Evolutionary conservation across 2,113 vertebrate species (phyloP).

Genomic region (Epinephelus lanceolatus): DNA sequence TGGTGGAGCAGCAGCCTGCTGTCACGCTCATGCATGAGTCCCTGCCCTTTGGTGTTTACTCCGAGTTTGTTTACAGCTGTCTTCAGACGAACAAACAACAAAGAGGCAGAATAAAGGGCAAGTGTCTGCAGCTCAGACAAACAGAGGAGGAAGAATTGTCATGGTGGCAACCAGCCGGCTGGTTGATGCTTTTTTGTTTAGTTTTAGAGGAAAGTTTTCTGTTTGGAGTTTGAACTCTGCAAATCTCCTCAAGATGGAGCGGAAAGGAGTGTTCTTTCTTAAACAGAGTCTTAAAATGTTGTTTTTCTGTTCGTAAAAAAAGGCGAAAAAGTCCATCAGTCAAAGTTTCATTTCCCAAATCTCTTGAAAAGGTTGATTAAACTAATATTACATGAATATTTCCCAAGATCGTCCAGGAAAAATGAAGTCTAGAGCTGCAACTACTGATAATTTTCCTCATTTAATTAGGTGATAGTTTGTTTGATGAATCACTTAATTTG

Average conservation of each 20-base stretch:
- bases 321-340: background rate
- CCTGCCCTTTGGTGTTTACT: slow-evolving; percentile 9
- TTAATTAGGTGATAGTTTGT: no score
- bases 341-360: background rate
- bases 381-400: no score
- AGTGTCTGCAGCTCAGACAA: background rate
- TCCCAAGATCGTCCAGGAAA: no score
- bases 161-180: slow-evolving; percentile 68
- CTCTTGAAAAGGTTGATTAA: background rate
- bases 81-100: slow-evolving; percentile 16
- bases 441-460: no score
- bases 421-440: no score
- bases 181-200: slow-evolving; percentile 35
- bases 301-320: slow-evolving; percentile 28
- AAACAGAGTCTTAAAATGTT: slow-evolving; percentile 24
- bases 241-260: background rate
- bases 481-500: no score
- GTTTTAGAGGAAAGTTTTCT: slow-evolving; percentile 12
- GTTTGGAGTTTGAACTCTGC: slow-evolving; percentile 1
- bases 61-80: slow-evolving; percentile 19
- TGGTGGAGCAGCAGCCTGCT: slow-evolving; percentile 55
- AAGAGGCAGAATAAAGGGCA: slow-evolving; percentile 1
- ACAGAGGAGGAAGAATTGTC: background rate
- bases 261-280: background rate
- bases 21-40: background rate